Evolutionary conservation across 2,113 vertebrate species (phyloP), one percentile per base, ranked within the genome.

Genomic region (Amphilophus citrinellus): DNA sequence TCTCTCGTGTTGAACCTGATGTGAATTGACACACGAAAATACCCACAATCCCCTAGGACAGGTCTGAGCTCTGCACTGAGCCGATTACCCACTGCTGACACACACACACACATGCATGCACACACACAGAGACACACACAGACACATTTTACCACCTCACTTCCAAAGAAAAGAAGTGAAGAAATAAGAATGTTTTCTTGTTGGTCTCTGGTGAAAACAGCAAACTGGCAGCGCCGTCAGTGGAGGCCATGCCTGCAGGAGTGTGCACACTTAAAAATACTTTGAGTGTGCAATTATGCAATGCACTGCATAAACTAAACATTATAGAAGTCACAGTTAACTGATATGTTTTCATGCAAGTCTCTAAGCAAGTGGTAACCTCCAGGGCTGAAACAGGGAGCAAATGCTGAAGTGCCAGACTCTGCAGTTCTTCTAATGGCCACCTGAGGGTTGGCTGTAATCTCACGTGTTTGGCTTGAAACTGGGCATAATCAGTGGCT

Each of bases 1-100:
- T 39, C 61, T 73, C 50, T 89, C 80, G 79, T 83, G 89, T 89
- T 86, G 83, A 93, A 89, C 76, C 53, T 86, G 76, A 91, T 81
- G 76, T 86, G 87, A 93, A 91, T 84, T 85, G 91, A 90, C 88
- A 83, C 81, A 77, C 83, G 83, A 89, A 93, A 90, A 90, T 78
- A 90, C 85, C 91, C 91, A 91, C 77, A 90, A 87, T 87, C 84
- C 84, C 87, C n/a, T 10, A 79, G 88, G 87, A 89, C 76, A 88
- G 88, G 87, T 86, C 68, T 71, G 80, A 88, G 82, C 88, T 75
- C 76, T 50, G 60, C 57, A 79, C 65, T 82, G 87, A 92, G 91
- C 77, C 30, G 80, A 89, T 90, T 91, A 92, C 85, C 77, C 73
- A 57, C 65, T 79, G 30, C 79, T 79, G 61, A 79, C 65, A 84